These are phyloP conservation scores for Drosophila murphyi DNA, from an alignment of 1,140 invertebrate species.

Conservation along the genomic window DNA sequence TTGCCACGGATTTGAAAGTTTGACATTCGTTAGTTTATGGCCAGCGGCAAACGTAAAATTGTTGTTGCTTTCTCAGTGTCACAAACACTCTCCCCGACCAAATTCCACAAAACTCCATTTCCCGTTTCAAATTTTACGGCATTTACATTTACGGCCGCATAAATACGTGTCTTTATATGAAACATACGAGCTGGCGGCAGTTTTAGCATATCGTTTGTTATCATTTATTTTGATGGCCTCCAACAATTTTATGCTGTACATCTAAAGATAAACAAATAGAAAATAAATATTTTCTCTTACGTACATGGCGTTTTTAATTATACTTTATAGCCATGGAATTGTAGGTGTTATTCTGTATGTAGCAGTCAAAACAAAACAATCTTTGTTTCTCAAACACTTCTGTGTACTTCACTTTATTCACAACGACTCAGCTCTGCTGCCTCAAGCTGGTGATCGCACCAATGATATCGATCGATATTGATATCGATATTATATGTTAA, in stretches of 20 bases:
- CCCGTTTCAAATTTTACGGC: slow-evolving; percentile 21
- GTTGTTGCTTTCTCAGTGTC: slow-evolving; percentile 40
- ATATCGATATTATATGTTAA: too few species aligned
- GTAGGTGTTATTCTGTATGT: background rate
- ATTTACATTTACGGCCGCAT: slow-evolving; percentile 36
- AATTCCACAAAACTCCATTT: slow-evolving; percentile 6
- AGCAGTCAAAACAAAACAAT: too few species aligned
- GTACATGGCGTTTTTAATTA: background rate
- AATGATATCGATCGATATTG: too few species aligned
- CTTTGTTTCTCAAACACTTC: too few species aligned
- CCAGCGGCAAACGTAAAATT: slow-evolving; percentile 52
- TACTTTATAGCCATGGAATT: background rate
- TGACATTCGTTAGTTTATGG: slow-evolving; percentile 55
- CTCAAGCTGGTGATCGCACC: too few species aligned
- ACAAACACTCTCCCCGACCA: slow-evolving; percentile 10
- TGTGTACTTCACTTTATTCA: too few species aligned
- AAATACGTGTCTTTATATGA: slow-evolving; percentile 29
- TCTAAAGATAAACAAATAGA: background rate
- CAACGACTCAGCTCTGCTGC: too few species aligned
- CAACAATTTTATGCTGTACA: background rate
- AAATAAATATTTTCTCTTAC: background rate
- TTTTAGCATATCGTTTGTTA: slow-evolving; percentile 23
- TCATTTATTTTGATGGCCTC: slow-evolving; percentile 23
- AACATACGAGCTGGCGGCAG: slow-evolving; percentile 7
- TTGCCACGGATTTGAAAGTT: slow-evolving; percentile 57